Conservation (phyloP, 2,888 invertebrate species). For the Hymenopus coronatus region DNA sequence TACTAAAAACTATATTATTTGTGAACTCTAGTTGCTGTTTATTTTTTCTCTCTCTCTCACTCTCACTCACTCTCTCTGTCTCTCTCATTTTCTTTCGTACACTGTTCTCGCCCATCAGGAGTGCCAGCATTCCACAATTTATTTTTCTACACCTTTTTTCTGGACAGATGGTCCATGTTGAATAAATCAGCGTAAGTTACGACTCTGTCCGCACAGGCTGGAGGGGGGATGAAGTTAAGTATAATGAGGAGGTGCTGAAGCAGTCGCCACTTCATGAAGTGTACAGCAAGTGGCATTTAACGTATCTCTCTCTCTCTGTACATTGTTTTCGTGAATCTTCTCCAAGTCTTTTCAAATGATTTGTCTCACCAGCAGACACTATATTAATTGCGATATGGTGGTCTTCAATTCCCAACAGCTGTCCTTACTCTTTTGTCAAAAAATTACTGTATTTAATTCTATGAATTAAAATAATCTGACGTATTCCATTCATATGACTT, state of each 20-base stretch:
- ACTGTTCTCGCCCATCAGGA: background rate
- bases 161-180: background rate
- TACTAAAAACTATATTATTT: slow-evolving; percentile 25
- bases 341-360: too few species aligned
- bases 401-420: too few species aligned
- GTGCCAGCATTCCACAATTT: background rate
- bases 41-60: background rate
- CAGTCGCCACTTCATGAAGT: background rate
- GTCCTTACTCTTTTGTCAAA: too few species aligned
- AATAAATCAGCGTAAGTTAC: background rate
- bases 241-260: background rate
- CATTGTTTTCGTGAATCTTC: too few species aligned
- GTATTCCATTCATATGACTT: too few species aligned
- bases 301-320: too few species aligned
- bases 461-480: too few species aligned
- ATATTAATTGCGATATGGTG: too few species aligned
- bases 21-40: background rate
- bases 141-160: background rate
- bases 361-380: too few species aligned
- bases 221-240: background rate
- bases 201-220: background rate
- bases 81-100: background rate
- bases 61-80: background rate
- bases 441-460: too few species aligned
- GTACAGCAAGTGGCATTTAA: background rate